Evolutionary conservation across 2,797 vertebrate species (phyloP), one percentile per base, ranked within the genome.

Genomic region (Astyanax mexicanus): DNA sequence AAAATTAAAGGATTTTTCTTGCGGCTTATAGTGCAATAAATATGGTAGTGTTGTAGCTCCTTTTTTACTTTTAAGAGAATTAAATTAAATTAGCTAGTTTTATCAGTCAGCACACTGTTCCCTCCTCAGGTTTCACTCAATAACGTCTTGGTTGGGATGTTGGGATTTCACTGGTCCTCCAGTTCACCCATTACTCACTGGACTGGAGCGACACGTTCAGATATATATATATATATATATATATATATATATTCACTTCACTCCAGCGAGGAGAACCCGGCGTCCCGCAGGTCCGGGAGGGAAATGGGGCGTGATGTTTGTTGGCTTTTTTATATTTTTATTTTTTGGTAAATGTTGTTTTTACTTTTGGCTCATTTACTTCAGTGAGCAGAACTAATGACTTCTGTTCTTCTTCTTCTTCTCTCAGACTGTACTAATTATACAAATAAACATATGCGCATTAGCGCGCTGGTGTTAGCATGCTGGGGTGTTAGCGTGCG

Each of bases 121-220:
- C 11, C 6, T 40, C 55, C 72, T 85, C 81, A 66, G 79, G 87
- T 27, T 4, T 69, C 37, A 45, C 55, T 69, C 74, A 82, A 71
- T 74, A 74, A 74, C 77, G 70, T 51, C 47, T 72, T 17, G 57
- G n/a, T n/a, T n/a, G n/a, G n/a, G n/a, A 40, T 74, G 70, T 65
- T 62, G 27, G 52, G 37, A 23, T 21, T 29, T 58, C 45, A 38
- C 60, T 25, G 17, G 55, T n/a, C 25, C 64, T 27, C 9, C 74
- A n/a, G 32, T 57, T 2, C 27, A 15, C 27, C 1, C 52, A 57
- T 32, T 32, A 57, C 27, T 57, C 27, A 17, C 54, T 32, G 6
- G 54, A 57, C 35, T 35, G 54, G 29, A 45, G 25, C 12, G 42
- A 11, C 19, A 40, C 21, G 23, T n/a, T 57, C 35, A 23, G 21